Base-by-base conservation (phyloP, 2,888 invertebrate species). In the Atethmia centrago region DNA sequence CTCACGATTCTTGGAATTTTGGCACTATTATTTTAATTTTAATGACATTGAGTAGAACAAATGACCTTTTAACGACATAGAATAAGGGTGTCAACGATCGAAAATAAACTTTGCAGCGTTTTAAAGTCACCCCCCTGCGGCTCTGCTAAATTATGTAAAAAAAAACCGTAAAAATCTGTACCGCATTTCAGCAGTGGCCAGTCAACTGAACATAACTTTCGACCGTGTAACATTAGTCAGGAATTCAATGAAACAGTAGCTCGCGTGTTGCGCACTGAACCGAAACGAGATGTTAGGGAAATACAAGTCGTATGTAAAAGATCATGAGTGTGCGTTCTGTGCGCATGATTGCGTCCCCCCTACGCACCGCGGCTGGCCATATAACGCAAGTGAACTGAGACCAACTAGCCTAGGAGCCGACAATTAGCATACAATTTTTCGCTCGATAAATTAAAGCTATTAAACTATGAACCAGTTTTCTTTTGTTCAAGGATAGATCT, bases 271-370 rank as follows among this genome's bases (percentile, higher is more conserved):
- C 71, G 59, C 79, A 80, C 63, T 89, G 89, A 90, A 87, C 90
- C 88, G 86, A 83, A 83, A 88, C 88, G 85, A 80, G 77, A 87
- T 88, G 80, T 78, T 77, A 85, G 88, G 88, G 88, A 87, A 90
- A 92, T 82, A 90, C 87, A 83, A 88, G 84, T 88, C 88, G 86
- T 87, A 89, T 89, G 91, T 88, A 90, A 92, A 90, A 88, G 80
- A 84, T 83, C 88, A 80, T 83, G 88, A 77, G 84, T 89, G 81
- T 74, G 66, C 78, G 71, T 62, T 53, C 58, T 65, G 21, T 67
- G 64, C 74, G 79, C 79, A 74, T 78, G 77, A 80, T 67, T 77
- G 86, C 77, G 53, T 77, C 80, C 61, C 55, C 65, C 62, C 71
- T 51, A 69, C 80, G 62, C 53, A 19, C n/a, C 19, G 8, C 47